Percentiles rank a stretch among this genome's conserved stretches.
Conservation (phyloP, 1,140 invertebrate genomes). For the Pseudomyrmex concolor region DNA sequence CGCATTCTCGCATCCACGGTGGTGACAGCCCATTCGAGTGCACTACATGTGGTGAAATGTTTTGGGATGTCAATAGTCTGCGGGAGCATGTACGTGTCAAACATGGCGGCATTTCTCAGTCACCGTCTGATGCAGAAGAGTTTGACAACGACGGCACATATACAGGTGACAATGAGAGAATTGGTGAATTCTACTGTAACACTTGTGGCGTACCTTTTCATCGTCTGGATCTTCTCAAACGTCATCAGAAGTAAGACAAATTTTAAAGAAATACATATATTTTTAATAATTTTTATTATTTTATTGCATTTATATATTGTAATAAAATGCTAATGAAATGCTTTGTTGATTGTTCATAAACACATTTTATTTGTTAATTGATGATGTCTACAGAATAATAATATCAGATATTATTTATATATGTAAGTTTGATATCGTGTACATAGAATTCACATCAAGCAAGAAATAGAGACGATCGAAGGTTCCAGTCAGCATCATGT, state of each 20-base stretch:
- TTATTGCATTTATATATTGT: background rate
- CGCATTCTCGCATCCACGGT: constrained; percentile 89
- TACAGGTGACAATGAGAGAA: constrained; percentile 87
- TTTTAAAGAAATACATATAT: constrained; percentile 10
- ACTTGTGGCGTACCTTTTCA: constrained; percentile 91
- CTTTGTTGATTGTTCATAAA: background rate
- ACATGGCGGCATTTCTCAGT: constrained; percentile 82
- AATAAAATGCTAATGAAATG: background rate
- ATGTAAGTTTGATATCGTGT: constrained; percentile 56
- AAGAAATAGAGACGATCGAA: constrained; percentile 84
- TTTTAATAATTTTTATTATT: background rate
- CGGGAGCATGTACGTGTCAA: constrained; percentile 88
- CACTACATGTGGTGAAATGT: constrained; percentile 91
- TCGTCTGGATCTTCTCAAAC: constrained; percentile 89
- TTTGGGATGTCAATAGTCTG: constrained; percentile 89
- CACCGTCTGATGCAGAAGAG: constrained; percentile 81
- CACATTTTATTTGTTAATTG: background rate
- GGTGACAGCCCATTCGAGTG: constrained; percentile 92
- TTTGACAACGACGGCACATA: constrained; percentile 86
- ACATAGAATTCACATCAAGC: constrained; percentile 83
- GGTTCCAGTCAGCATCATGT: constrained; percentile 85
- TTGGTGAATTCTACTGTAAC: constrained; percentile 90
- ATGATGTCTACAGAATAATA: background rate
- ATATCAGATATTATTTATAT: constrained; percentile 37
- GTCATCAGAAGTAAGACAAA: constrained; percentile 87